A percentile compares a stretch with the other conserved stretches of the same genome.
Evolutionary conservation across 2,113 vertebrate genomes (phyloP).

Genomic region (Oreocharis arfaki): DNA sequence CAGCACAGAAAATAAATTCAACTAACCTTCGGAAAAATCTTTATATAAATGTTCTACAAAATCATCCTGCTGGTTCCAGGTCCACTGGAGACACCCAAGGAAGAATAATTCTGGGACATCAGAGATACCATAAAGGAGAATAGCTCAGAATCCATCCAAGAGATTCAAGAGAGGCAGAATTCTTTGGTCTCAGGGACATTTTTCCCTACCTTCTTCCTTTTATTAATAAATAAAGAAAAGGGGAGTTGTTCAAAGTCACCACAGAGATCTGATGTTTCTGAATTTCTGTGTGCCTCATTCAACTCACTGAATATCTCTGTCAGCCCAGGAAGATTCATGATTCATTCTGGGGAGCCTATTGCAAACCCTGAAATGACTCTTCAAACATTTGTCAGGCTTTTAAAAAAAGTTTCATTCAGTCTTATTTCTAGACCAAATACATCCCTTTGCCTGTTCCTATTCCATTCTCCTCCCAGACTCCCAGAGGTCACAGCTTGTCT

Average conservation of each 20-base stretch:
- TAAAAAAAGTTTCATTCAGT: not conserved
- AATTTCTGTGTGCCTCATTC: slow-evolving; percentile 17
- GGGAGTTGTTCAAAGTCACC: slow-evolving; percentile 9
- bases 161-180: not conserved
- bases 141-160: not conserved
- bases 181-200: slow-evolving; percentile 32
- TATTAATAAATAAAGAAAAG: slow-evolving; percentile 47
- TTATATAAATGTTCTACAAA: slow-evolving; percentile 44
- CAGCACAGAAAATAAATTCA: not conserved
- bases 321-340: not conserved
- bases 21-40: slow-evolving; percentile 43
- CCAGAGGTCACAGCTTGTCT: not conserved
- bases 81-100: not conserved
- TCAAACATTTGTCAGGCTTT: slow-evolving; percentile 1
- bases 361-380: not conserved
- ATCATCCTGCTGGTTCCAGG: slow-evolving; percentile 40
- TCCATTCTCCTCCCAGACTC: not conserved
- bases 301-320: not conserved
- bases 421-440: not conserved
- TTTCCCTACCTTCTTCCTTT: slow-evolving; percentile 19
- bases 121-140: not conserved
- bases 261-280: not conserved
- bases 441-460: not conserved
- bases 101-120: slow-evolving; percentile 29
- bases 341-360: slow-evolving; percentile 7